Conservation (phyloP, 2,113 vertebrate genomes). For the Spheniscus mendiculus region DNA sequence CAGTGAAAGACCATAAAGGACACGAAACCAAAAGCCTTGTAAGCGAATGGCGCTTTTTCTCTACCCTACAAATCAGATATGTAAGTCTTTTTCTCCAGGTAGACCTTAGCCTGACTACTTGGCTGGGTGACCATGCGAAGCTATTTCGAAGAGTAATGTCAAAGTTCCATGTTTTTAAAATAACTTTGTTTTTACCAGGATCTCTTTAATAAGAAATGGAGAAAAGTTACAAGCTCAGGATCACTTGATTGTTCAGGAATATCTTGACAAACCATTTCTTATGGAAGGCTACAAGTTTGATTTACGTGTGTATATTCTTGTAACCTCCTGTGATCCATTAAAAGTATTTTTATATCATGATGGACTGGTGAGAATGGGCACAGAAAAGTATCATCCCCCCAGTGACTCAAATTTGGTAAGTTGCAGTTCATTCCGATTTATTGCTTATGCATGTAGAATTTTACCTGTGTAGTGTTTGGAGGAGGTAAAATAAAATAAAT, state of each 20-base stretch:
- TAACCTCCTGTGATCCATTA: conserved; percentile 97
- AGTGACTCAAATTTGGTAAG: conserved; percentile 96
- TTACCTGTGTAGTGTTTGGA: not conserved
- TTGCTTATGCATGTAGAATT: not conserved
- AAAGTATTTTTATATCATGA: conserved; percentile 97
- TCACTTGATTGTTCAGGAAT: conserved; percentile 98
- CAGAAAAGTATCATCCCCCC: conserved; percentile 94
- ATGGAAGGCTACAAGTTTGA: conserved; percentile 99
- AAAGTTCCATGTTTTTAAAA: not conserved
- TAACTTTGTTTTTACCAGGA: conserved; percentile 77
- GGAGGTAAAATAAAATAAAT: not conserved
- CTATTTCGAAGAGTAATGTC: not conserved
- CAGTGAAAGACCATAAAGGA: not conserved
- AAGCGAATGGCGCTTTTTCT: not conserved
- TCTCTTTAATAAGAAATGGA: conserved; percentile 96
- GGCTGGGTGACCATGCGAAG: not conserved
- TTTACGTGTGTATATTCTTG: conserved; percentile 94
- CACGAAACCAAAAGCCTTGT: not conserved
- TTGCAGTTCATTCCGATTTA: not conserved
- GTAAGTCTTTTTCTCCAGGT: not conserved
- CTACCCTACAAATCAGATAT: not conserved
- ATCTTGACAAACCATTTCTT: conserved; percentile 96
- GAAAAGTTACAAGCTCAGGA: conserved; percentile 96
- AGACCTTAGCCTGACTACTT: not conserved
- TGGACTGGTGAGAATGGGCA: conserved; percentile 97